These are phyloP conservation scores for Dipodomys spectabilis DNA, from an alignment of 2,113 vertebrate species.

Conservation along the genomic window DNA sequence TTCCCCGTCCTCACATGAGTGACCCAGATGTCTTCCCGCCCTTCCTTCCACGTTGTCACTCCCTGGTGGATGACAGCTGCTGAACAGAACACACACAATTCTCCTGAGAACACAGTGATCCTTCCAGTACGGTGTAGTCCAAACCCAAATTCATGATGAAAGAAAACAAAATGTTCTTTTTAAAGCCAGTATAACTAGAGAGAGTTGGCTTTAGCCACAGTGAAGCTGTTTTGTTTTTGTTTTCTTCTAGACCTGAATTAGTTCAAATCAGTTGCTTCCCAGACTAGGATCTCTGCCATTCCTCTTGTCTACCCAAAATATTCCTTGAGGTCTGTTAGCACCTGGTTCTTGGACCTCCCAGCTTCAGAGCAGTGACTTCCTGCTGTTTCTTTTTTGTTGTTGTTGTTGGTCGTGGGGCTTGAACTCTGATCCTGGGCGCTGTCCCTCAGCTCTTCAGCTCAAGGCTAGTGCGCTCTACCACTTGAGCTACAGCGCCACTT, in stretches of 20 bases:
- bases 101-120: slow-evolving; percentile 13
- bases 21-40: not conserved
- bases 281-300: not conserved
- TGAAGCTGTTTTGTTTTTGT: not conserved
- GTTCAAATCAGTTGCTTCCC: not conserved
- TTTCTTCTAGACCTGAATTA: not conserved
- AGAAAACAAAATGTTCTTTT: slow-evolving; percentile 1
- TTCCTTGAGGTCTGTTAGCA: not conserved
- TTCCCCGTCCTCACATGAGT: not conserved
- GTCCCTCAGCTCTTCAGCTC: too few relatives aligned
- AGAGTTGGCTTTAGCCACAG: not conserved
- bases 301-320: rapidly evolving
- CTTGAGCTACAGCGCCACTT: too few relatives aligned
- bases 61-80: not conserved
- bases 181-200: not conserved
- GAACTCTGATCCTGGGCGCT: too few relatives aligned
- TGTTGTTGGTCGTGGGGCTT: too few relatives aligned
- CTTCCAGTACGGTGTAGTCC: not conserved
- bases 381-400: too few relatives aligned
- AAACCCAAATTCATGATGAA: not conserved
- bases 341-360: too few relatives aligned
- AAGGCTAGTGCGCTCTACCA: too few relatives aligned
- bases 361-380: not conserved
- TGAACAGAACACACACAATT: not conserved
- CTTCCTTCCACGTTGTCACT: not conserved